A percentile compares a stretch with the other conserved stretches of the same genome.
Conservation (phyloP, 2,113 vertebrate species). For the Patagioenas fasciata region DNA sequence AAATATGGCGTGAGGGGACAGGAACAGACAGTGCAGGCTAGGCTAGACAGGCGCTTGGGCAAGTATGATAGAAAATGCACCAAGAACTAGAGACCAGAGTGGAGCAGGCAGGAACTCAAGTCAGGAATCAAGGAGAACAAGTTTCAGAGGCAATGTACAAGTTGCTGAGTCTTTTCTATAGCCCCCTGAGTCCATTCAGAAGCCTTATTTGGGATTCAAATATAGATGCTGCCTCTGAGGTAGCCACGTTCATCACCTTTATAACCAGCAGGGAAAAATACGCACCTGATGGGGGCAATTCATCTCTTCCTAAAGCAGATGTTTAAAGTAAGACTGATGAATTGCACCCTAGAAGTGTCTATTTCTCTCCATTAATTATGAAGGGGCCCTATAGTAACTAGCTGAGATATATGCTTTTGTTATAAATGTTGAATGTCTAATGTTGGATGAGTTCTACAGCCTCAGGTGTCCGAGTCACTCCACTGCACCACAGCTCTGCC, state of each 20-base stretch:
- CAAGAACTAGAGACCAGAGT: neutral
- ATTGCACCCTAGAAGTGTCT: constrained; percentile 41
- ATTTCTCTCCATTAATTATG: constrained; percentile 62
- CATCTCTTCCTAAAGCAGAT: constrained; percentile 57
- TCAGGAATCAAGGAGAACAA: neutral
- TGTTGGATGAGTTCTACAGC: constrained; percentile 46
- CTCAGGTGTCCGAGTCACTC: constrained; percentile 43
- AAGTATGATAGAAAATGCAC: neutral
- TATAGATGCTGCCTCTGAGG: neutral
- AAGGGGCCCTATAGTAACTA: constrained; percentile 26
- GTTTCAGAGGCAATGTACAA: neutral
- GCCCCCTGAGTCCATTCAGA: neutral
- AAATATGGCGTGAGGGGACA: neutral
- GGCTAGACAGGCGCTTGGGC: neutral
- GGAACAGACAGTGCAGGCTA: neutral
- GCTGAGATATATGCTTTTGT: constrained; percentile 37
- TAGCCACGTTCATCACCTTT: neutral
- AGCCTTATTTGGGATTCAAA: neutral
- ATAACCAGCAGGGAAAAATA: neutral
- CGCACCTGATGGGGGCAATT: neutral
- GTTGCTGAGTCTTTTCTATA: neutral
- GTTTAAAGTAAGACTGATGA: constrained; percentile 63
- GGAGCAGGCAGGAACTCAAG: neutral
- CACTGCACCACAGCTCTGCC: neutral
- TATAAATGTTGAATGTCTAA: constrained; percentile 47